Conservation (phyloP, 2,113 vertebrate species). For the Channa maculata region DNA sequence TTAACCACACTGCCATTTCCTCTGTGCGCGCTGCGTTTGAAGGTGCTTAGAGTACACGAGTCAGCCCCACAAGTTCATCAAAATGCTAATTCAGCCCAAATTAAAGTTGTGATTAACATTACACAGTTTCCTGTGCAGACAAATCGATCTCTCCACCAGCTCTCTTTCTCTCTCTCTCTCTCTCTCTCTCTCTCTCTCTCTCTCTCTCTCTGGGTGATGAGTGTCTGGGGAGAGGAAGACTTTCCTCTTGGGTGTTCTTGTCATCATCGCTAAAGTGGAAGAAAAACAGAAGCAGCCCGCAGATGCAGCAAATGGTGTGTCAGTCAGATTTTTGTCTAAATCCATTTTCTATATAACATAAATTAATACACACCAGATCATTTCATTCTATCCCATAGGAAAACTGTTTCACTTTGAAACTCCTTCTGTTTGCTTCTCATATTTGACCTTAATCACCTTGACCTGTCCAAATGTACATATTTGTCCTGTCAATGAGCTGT, state of each 20-base stretch:
- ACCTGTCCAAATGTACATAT: not conserved
- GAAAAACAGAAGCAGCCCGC: conserved; percentile 51
- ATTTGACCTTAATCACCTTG: not conserved
- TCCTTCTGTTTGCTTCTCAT: not conserved
- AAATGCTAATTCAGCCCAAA: conserved; percentile 99
- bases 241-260: conserved; percentile 55
- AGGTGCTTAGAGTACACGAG: conserved; percentile 93
- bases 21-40: conserved; percentile 91
- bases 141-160: conserved; percentile 92
- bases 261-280: conserved; percentile 53
- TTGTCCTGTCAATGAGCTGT: conserved; percentile 12
- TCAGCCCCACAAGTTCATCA: conserved; percentile 97
- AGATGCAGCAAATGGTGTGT: conserved; percentile 32
- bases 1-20: conserved; percentile 98
- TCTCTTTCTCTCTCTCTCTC: too few relatives aligned
- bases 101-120: conserved; percentile 99
- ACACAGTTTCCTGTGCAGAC: conserved; percentile 96
- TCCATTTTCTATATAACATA: conserved; percentile 20
- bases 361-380: not conserved
- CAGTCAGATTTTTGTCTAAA: conserved; percentile 33
- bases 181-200: conserved; percentile 31
- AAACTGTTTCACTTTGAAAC: not conserved
- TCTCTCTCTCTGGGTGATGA: conserved; percentile 60
- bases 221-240: conserved; percentile 60
- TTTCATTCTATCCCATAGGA: not conserved